Percentiles rank a stretch among this genome's conserved stretches.
phyloP scores from a whole-genome alignment of 2,113 vertebrate species.

The Rhea pennata region DNA sequence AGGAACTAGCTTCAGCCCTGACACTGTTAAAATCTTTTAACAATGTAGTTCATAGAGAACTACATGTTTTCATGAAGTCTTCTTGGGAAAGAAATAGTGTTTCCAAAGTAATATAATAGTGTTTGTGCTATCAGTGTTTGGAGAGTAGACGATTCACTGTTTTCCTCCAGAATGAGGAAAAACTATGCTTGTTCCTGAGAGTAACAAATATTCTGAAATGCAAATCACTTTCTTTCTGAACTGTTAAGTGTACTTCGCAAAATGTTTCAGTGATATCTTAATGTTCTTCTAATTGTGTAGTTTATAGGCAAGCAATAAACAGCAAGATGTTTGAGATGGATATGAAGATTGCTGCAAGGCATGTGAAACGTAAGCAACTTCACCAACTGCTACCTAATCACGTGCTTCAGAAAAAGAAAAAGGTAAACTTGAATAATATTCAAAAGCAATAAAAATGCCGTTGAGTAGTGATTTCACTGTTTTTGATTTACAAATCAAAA shows the following conservation, averaged over 20 bases:
- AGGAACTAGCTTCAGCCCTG: background rate
- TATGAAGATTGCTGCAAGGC: slow-evolving; percentile 90
- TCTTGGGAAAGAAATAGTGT: background rate
- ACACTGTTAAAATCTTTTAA: background rate
- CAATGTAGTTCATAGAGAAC: background rate
- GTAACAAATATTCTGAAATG: background rate
- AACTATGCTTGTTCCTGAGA: background rate
- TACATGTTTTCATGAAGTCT: background rate
- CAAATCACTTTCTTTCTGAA: background rate
- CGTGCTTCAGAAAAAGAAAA: slow-evolving; percentile 86
- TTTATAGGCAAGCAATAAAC: slow-evolving; percentile 91
- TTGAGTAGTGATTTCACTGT: background rate
- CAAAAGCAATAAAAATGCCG: background rate
- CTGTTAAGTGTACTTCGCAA: slow-evolving; percentile 39
- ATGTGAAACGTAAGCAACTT: slow-evolving; percentile 87
- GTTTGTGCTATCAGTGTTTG: background rate
- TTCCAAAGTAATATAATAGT: background rate
- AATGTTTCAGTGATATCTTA: slow-evolving; percentile 42
- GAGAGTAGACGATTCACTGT: background rate
- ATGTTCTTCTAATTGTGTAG: slow-evolving; percentile 77
- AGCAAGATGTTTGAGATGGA: slow-evolving; percentile 91
- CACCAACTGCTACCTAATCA: slow-evolving; percentile 86
- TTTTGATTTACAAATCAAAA: background rate
- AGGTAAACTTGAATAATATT: slow-evolving; percentile 73
- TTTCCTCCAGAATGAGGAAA: background rate